Conservation (phyloP, 2,113 vertebrate species). For the Pollachius pollachius region DNA sequence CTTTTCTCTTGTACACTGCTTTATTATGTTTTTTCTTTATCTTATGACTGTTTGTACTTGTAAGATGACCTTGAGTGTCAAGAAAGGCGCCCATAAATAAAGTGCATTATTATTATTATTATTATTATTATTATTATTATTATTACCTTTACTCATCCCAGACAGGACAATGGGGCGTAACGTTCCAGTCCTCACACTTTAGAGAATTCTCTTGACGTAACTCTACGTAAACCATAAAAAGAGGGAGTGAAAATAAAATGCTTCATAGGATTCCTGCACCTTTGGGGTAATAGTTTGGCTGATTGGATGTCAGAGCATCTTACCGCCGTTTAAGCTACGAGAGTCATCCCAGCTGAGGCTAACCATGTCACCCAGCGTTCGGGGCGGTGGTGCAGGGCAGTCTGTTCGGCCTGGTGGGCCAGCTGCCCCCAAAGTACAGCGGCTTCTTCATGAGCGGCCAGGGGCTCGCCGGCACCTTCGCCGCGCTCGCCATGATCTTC, state of each 20-base stretch:
- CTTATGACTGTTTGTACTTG: neutral
- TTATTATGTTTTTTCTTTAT: neutral
- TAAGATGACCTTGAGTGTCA: neutral
- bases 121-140: no score
- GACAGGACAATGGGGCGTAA: no score
- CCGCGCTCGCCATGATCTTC: constrained; percentile 82
- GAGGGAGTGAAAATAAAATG: no score
- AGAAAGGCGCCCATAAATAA: neutral
- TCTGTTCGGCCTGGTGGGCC: constrained; percentile 82
- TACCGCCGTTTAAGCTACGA: no score
- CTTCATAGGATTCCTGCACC: no score
- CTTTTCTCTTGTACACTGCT: no score
- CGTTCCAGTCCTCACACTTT: no score
- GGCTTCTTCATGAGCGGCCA: constrained; percentile 85
- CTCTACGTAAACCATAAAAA: no score
- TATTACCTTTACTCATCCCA: no score
- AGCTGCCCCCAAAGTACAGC: constrained; percentile 82
- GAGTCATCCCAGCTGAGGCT: no score
- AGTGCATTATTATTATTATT: no score
- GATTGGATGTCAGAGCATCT: neutral
- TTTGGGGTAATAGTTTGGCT: neutral
- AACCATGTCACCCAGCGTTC: constrained; percentile 66
- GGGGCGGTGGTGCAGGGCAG: constrained; percentile 83
- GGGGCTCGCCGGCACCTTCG: constrained; percentile 84
- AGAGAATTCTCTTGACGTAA: no score